A percentile compares a stretch with the other conserved stretches of the same genome.
Evolutionary conservation across 1,140 invertebrate species (phyloP).

Genomic region (Lepidurus packardi): DNA sequence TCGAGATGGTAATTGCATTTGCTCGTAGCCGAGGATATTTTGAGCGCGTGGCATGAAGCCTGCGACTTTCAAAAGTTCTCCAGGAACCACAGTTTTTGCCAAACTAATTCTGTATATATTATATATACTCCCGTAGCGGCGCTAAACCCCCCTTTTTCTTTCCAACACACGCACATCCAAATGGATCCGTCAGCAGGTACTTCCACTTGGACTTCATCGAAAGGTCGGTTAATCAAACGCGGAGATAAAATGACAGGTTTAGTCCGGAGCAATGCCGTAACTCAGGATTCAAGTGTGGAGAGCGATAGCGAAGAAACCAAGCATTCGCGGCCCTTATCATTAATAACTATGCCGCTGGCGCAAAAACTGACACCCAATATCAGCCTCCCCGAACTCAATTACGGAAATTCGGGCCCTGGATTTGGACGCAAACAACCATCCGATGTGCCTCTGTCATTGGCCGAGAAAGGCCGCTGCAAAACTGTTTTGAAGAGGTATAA

Average conservation of each 20-base stretch:
- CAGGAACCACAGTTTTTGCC: not conserved
- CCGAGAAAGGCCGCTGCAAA: not conserved
- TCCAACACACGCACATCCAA: conserved; percentile 3
- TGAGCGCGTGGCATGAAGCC: too few species aligned
- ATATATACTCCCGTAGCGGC: not conserved
- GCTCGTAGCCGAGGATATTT: not conserved
- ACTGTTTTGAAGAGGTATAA: not conserved
- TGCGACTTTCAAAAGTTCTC: too few species aligned
- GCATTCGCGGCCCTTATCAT: not conserved
- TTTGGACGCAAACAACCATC: not conserved
- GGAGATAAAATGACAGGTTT: conserved; percentile 13
- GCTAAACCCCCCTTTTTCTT: not conserved
- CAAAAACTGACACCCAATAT: not conserved
- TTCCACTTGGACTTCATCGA: not conserved
- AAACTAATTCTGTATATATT: not conserved
- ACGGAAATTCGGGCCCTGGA: not conserved
- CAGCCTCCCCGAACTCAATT: not conserved
- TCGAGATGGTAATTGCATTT: not conserved
- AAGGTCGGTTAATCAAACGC: not conserved
- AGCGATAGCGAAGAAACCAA: conserved; percentile 4
- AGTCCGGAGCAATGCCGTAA: conserved; percentile 9
- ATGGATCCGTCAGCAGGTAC: not conserved
- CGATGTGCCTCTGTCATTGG: conserved; percentile 5
- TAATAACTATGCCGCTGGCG: not conserved
- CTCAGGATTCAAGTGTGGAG: conserved; percentile 7